phyloP scores from a whole-genome alignment of 2,888 invertebrate species.

The Ophioninae sp. region DNA sequence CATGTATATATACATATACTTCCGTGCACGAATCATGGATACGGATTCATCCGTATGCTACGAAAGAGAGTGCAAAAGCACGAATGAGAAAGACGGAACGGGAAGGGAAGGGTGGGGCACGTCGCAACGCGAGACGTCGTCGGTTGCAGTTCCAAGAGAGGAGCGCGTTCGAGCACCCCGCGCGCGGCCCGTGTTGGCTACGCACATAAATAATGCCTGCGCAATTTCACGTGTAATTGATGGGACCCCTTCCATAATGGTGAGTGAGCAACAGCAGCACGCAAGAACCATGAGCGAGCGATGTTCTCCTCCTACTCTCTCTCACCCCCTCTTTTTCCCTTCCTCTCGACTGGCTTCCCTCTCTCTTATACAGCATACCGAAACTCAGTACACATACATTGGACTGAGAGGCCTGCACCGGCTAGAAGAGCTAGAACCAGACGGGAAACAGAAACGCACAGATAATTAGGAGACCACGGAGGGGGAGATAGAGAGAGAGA shows the following conservation, averaged over 20 bases:
- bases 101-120: constrained; percentile 16
- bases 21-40: not conserved
- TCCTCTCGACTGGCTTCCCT: constrained; percentile 22
- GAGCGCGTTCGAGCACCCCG: constrained; percentile 44
- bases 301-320: constrained; percentile 45
- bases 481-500: constrained; percentile 44
- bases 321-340: constrained; percentile 32
- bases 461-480: constrained; percentile 16
- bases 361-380: constrained; percentile 31
- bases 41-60: constrained; percentile 8
- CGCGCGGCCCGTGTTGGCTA: constrained; percentile 57
- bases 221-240: constrained; percentile 80
- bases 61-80: constrained; percentile 32
- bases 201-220: constrained; percentile 70
- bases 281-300: constrained; percentile 53
- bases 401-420: constrained; percentile 37
- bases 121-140: constrained; percentile 42
- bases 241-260: constrained; percentile 76
- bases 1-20: not conserved
- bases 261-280: constrained; percentile 67
- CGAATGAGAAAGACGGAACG: constrained; percentile 23
- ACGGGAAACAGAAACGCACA: constrained; percentile 38
- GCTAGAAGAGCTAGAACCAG: constrained; percentile 37
- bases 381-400: constrained; percentile 25
- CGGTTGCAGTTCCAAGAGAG: constrained; percentile 59